Conservation (phyloP, 1,140 invertebrate species). For the Monochamus saltuarius region DNA sequence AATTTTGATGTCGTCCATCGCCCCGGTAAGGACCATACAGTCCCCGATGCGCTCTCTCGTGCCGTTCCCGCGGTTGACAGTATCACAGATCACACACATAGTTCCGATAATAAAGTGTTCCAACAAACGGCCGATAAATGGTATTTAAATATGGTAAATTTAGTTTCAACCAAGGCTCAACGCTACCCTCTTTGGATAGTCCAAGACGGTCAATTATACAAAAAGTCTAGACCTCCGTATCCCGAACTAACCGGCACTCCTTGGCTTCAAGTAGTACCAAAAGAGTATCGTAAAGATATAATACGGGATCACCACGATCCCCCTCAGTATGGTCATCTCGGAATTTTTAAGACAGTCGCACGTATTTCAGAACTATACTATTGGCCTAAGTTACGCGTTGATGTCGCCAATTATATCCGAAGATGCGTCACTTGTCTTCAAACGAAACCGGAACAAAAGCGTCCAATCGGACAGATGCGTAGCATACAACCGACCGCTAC, state of each 20-base stretch:
- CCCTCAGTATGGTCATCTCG: conserved; percentile 27
- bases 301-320: conserved; percentile 14
- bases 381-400: conserved; percentile 21
- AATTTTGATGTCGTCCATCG: conserved; percentile 47
- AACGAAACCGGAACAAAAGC: conserved; percentile 18
- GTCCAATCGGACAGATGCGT: conserved; percentile 17
- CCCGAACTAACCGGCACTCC: background rate
- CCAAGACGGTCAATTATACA: background rate
- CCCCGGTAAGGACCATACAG: conserved; percentile 38
- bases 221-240: background rate
- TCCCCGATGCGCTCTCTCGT: conserved; percentile 41
- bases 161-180: background rate
- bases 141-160: background rate
- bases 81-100: too few relatives aligned
- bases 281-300: conserved; percentile 1
- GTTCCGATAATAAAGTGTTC: too few relatives aligned
- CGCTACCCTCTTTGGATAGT: background rate
- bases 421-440: conserved; percentile 10
- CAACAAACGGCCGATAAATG: background rate
- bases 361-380: conserved; percentile 15
- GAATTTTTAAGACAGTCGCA: conserved; percentile 29
- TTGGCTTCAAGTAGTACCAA: background rate
- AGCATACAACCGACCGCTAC: background rate
- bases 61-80: background rate
- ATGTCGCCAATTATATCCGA: conserved; percentile 15